Evolutionary conservation across 1,140 invertebrate species (phyloP).

Genomic region (Triops cancriformis): DNA sequence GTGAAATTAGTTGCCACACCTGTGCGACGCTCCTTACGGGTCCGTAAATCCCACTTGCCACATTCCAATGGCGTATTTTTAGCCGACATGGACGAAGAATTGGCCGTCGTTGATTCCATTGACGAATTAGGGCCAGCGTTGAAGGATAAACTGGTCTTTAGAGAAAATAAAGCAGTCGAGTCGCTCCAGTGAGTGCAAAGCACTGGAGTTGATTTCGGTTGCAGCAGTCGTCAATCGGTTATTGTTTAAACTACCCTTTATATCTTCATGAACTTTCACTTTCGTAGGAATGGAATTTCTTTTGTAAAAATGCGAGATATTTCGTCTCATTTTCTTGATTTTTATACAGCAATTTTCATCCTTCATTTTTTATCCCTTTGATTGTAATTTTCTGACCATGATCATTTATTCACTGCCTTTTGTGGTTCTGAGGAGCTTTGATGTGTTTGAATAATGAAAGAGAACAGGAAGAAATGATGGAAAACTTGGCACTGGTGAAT

Average conservation of each 20-base stretch:
- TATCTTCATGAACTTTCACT: not conserved
- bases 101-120: not conserved
- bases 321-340: not conserved
- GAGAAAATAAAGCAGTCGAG: constrained; percentile 14
- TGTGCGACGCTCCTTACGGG: constrained; percentile 16
- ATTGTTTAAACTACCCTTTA: not conserved
- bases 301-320: not conserved
- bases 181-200: not conserved
- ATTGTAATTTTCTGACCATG: too few relatives aligned
- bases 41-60: not conserved
- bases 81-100: constrained; percentile 7
- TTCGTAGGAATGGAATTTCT: not conserved
- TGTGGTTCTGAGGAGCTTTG: not conserved
- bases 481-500: not conserved
- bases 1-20: constrained; percentile 18
- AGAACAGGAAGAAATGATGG: not conserved
- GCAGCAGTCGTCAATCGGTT: not conserved
- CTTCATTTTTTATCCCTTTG: too few relatives aligned
- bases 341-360: not conserved
- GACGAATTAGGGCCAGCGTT: constrained; percentile 7
- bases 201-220: not conserved
- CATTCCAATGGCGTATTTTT: not conserved
- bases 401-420: too few relatives aligned
- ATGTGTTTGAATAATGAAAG: not conserved
- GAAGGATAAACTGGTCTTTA: not conserved